phyloP scores from a whole-genome alignment of 2,888 invertebrate genomes.

The Hypselothyrea guttata region DNA sequence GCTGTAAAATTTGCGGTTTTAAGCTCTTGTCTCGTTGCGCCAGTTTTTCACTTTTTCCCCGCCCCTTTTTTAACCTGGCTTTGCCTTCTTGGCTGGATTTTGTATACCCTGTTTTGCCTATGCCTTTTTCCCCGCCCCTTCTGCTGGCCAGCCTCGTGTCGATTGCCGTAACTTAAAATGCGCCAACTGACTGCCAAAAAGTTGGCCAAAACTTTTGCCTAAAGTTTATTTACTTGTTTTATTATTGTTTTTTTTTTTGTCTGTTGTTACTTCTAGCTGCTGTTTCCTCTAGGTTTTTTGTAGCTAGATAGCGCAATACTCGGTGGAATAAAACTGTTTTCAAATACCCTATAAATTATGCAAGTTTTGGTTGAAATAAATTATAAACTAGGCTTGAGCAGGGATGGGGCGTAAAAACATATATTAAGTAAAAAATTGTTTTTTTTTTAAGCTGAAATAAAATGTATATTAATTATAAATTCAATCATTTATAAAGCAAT shows the following conservation, averaged over 20 bases:
- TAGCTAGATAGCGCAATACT: constrained; percentile 6
- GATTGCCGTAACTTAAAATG: constrained; percentile 73
- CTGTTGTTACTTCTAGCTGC: constrained; percentile 16
- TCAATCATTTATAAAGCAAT: too few species aligned
- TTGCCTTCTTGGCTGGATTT: constrained; percentile 1
- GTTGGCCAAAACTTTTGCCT: constrained; percentile 67
- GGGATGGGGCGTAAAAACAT: too few species aligned
- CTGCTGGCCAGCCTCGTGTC: constrained; percentile 40
- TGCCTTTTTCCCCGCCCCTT: background rate
- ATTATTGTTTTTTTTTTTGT: constrained; percentile 27
- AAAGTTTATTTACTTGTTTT: constrained; percentile 75
- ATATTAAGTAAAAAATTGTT: too few species aligned
- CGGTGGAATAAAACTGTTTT: constrained; percentile 6
- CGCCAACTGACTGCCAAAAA: constrained; percentile 74
- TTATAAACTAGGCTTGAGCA: too few species aligned
- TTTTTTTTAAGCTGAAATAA: too few species aligned
- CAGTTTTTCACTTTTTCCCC: constrained; percentile 54
- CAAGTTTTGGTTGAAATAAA: too few species aligned
- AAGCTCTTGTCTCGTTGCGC: constrained; percentile 55
- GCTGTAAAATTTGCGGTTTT: constrained; percentile 61
- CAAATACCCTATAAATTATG: background rate
- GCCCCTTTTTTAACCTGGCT: background rate
- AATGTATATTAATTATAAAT: too few species aligned
- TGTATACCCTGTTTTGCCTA: background rate
- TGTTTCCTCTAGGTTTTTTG: background rate